Evolutionary conservation across 1,140 invertebrate genomes (phyloP).

Genomic region (Drosophila bocki): DNA sequence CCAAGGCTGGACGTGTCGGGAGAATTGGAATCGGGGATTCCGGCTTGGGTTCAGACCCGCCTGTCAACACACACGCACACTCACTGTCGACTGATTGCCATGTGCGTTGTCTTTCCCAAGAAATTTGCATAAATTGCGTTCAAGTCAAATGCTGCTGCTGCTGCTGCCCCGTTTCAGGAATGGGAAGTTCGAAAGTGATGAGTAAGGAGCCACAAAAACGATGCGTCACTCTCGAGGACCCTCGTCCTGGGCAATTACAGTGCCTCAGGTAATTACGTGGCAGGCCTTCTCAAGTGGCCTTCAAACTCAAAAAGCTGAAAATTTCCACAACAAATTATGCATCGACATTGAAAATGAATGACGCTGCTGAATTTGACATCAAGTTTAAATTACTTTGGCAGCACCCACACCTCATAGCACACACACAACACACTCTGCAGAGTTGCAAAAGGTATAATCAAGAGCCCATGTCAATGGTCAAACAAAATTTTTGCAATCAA

Average conservation of each 20-base stretch:
- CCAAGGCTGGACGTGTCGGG: conserved; percentile 57
- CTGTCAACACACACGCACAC: conserved; percentile 69
- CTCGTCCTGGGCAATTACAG: conserved; percentile 70
- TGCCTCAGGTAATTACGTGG: conserved; percentile 78
- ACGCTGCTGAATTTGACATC: conserved; percentile 82
- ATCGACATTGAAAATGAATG: conserved; percentile 77
- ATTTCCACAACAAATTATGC: conserved; percentile 63
- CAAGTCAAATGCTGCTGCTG: conserved; percentile 43
- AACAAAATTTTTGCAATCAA: conserved; percentile 69
- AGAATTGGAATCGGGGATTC: conserved; percentile 23
- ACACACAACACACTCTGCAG: conserved; percentile 2
- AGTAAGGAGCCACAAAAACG: conserved; percentile 49
- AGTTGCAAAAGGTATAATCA: conserved; percentile 61
- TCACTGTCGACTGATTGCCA: conserved; percentile 64
- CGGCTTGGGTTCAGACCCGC: conserved; percentile 1
- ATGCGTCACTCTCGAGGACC: conserved; percentile 53
- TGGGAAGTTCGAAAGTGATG: conserved; percentile 19
- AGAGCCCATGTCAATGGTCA: conserved; percentile 70
- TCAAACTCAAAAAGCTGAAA: conserved; percentile 9
- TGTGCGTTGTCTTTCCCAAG: conserved; percentile 58
- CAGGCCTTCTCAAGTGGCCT: conserved; percentile 60
- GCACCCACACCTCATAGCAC: conserved; percentile 16
- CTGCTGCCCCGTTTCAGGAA: background rate
- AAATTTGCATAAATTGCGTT: conserved; percentile 80
- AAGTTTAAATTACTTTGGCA: conserved; percentile 81